phyloP scores from a whole-genome alignment of 2,797 vertebrate genomes.

The Malacoctenus gilli region DNA sequence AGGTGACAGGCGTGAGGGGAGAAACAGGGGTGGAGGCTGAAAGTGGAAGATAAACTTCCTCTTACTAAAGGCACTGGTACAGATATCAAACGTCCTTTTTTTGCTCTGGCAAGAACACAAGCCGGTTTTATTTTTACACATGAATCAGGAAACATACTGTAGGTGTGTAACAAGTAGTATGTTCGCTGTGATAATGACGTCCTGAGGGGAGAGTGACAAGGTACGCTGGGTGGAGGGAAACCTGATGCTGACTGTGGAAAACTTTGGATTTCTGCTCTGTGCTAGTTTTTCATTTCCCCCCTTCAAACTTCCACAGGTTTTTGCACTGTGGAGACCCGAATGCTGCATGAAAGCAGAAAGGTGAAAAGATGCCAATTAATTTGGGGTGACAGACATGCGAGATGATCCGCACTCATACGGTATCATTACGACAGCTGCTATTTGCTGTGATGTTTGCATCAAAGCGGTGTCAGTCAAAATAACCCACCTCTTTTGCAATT shows the following conservation, averaged over 20 bases:
- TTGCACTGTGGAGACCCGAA: constrained; percentile 25
- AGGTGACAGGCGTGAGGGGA: constrained; percentile 47
- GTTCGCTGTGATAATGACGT: constrained; percentile 66
- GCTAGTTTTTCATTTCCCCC: background rate
- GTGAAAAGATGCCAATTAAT: constrained; percentile 45
- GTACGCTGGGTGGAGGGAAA: constrained; percentile 20
- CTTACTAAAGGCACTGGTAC: constrained; percentile 58
- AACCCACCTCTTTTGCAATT: too few relatives aligned
- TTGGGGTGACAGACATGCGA: constrained; percentile 27
- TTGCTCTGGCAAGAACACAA: constrained; percentile 38
- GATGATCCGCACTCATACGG: constrained; percentile 23
- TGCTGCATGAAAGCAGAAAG: constrained; percentile 36
- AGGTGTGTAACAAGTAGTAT: constrained; percentile 55
- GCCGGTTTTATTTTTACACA: constrained; percentile 69
- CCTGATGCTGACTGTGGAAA: constrained; percentile 36
- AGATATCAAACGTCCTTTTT: constrained; percentile 55
- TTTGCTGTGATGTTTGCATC: too few relatives aligned
- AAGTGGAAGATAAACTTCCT: constrained; percentile 55
- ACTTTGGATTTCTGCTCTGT: constrained; percentile 42
- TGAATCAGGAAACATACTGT: constrained; percentile 46
- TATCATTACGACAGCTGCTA: background rate
- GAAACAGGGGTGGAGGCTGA: constrained; percentile 33
- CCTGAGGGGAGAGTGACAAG: constrained; percentile 36
- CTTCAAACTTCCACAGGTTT: constrained; percentile 39
- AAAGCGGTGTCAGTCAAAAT: too few relatives aligned